Base-by-base conservation (phyloP, 1,140 invertebrate species). In the Drosophila pruinosa region DNA sequence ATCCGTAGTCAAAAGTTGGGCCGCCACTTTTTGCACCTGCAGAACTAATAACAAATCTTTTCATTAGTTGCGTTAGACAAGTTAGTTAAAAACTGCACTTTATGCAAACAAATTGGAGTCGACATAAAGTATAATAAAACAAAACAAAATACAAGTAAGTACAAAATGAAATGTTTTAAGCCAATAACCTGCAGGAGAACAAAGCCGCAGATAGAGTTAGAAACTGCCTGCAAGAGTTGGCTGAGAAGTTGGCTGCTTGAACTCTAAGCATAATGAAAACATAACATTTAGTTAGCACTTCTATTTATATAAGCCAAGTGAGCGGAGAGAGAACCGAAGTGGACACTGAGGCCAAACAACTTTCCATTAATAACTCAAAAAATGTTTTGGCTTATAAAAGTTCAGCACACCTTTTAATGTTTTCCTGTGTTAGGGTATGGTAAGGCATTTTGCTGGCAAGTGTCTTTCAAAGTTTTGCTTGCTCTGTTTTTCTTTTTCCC, bases 321-420 rank as follows among this genome's bases (percentile, higher is more conserved):
- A 48, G 22, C 10, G n/a, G 6, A 10, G 12, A 22, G 12, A 1
- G 15, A 31, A n/a, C n/a, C n/a, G 28, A 14, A 4, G 10, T n/a
- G 4, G n/a, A 22, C n/a, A 28, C 12, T 7, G 10, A 19, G 28
- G 28, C 63, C 45, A 61, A 52, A 45, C 52, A 86, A 71, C 78
- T 86, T 86, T 86, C 80, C 77, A 88, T 88, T 88, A 86, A 86
- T 86, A 86, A 86, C 81, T 88, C 77, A 74, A 88, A 86, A n/a
- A 86, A 81, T 88, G 73, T 86, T 86, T 81, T 86, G 70, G 50
- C 77, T 86, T 88, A 63, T 38, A 75, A 68, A 86, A 88, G 69
- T 81, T 86, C 38, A 48, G 53, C 48, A 53, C 54, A 72, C 64
- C 63, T 72, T 69, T 67, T 59, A 68, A 38, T 47, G 28, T 36